Percentiles rank a stretch among this genome's conserved stretches.
These are phyloP conservation scores for Gisinianus flammeolus DNA, from an alignment of 2,888 invertebrate species.

Conservation along the genomic window DNA sequence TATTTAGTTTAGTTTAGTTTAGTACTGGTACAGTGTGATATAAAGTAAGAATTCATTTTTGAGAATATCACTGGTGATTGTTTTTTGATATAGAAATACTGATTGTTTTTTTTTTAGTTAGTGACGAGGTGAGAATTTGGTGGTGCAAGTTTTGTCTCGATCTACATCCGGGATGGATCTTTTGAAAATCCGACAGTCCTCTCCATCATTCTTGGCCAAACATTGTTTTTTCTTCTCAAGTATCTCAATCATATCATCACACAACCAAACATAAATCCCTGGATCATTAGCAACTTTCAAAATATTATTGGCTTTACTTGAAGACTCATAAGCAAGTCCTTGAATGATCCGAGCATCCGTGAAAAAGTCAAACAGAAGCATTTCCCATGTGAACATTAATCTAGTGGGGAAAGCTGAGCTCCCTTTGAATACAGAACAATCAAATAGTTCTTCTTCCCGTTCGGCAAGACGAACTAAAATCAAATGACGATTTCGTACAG, in stretches of 20 bases:
- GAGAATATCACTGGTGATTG: neutral
- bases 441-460: slow-evolving; percentile 41
- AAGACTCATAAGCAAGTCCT: slow-evolving; percentile 31
- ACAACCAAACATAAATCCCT: slow-evolving; percentile 54
- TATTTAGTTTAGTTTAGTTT: too few relatives aligned
- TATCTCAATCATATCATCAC: slow-evolving; percentile 53
- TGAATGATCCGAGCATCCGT: slow-evolving; percentile 51
- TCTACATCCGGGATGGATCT: neutral
- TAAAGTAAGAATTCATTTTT: too few relatives aligned
- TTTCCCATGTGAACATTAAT: slow-evolving; percentile 53
- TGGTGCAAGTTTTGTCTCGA: neutral
- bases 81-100: neutral
- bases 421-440: slow-evolving; percentile 43
- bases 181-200: slow-evolving; percentile 26
- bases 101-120: slow-evolving; percentile 11
- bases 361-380: slow-evolving; percentile 56
- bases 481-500: slow-evolving; percentile 49
- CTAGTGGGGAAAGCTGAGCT: slow-evolving; percentile 44
- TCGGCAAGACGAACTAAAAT: slow-evolving; percentile 50
- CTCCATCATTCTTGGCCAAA: neutral
- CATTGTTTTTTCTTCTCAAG: slow-evolving; percentile 31
- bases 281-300: slow-evolving; percentile 44
- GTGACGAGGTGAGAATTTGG: slow-evolving; percentile 20
- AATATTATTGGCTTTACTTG: slow-evolving; percentile 32
- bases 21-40: too few relatives aligned